These are phyloP conservation scores for Rutilus rutilus DNA, from an alignment of 2,113 vertebrate genomes.

Conservation along the genomic window DNA sequence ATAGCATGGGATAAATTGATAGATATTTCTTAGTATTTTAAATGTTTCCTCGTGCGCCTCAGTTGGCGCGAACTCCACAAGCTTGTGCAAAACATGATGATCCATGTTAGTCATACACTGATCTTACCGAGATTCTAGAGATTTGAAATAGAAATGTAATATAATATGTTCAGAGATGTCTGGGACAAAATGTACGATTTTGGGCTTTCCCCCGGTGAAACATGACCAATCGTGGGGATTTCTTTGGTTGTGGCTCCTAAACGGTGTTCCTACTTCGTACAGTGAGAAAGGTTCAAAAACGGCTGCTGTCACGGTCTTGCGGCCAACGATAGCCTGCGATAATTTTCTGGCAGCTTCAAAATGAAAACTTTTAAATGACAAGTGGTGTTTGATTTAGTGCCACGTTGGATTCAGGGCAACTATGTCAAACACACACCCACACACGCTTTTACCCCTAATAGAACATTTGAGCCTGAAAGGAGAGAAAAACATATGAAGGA, in stretches of 20 bases:
- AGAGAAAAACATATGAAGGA: neutral
- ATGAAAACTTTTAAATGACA: slow-evolving; percentile 53
- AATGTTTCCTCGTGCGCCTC: no score
- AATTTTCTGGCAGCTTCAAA: neutral
- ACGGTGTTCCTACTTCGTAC: no score
- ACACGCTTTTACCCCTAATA: slow-evolving; percentile 6
- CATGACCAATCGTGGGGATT: no score
- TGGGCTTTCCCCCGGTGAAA: no score
- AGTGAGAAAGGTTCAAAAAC: no score
- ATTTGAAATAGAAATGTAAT: neutral
- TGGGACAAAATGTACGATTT: no score
- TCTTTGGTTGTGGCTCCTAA: no score
- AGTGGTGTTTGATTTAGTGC: slow-evolving; percentile 11
- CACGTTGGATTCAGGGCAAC: neutral
- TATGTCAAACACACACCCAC: slow-evolving; percentile 23
- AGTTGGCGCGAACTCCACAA: neutral
- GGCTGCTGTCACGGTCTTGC: no score
- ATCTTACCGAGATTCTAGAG: neutral
- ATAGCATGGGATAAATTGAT: no score
- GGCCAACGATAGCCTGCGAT: no score
- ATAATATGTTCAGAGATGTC: neutral
- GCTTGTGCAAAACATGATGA: no score
- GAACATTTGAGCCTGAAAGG: slow-evolving; percentile 14
- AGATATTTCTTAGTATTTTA: neutral
- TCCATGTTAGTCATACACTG: neutral